A percentile compares a stretch with the other conserved stretches of the same genome.
Conservation (phyloP, 2,888 invertebrate genomes). For the Synergus japonicus region DNA sequence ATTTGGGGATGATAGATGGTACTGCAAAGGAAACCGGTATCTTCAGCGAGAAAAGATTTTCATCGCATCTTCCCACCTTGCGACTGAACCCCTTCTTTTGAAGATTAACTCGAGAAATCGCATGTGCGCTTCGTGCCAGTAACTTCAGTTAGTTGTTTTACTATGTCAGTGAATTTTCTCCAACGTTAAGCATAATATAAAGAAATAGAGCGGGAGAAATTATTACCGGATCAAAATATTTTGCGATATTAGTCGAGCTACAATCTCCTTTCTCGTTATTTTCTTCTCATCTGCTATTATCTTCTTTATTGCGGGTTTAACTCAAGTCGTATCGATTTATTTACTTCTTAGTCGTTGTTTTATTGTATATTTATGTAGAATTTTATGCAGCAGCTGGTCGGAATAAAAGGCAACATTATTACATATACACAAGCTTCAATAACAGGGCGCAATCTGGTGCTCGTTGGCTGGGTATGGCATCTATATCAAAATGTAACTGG, state of each 20-base stretch:
- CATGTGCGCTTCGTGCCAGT: background rate
- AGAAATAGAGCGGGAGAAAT: conserved; percentile 23
- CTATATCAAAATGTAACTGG: background rate
- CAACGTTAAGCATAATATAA: conserved; percentile 7
- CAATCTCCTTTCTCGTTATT: background rate
- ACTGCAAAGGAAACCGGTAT: conserved; percentile 32
- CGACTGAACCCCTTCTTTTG: background rate
- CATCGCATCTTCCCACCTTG: background rate
- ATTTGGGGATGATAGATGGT: conserved; percentile 60
- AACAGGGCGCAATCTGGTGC: conserved; percentile 1
- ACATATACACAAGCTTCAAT: background rate
- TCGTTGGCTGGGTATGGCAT: background rate
- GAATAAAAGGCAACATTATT: background rate
- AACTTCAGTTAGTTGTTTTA: conserved; percentile 1
- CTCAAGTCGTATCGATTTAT: background rate
- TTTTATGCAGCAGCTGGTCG: background rate
- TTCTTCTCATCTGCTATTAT: background rate
- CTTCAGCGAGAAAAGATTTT: background rate
- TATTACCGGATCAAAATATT: background rate
- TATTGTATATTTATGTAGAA: background rate
- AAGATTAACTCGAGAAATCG: conserved; percentile 9
- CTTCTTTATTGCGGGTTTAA: background rate
- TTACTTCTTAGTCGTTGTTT: background rate
- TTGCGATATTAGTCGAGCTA: background rate
- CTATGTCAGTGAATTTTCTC: background rate